phyloP scores from a whole-genome alignment of 2,797 vertebrate genomes.

The Strix occidentalis region DNA sequence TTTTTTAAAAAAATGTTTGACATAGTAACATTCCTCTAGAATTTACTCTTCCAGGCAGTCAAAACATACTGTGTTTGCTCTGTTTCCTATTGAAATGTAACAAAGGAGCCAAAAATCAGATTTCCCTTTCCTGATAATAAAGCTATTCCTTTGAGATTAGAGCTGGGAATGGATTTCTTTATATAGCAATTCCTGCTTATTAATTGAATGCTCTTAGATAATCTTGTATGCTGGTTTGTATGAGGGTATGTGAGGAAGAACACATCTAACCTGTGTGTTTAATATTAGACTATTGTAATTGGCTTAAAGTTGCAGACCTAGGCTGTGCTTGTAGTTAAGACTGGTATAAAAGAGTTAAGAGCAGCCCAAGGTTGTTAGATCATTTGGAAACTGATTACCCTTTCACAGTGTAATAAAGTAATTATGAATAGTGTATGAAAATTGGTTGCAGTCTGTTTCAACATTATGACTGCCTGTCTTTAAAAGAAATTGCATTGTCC shows the following conservation, averaged over 20 bases:
- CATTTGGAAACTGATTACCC: constrained; percentile 65
- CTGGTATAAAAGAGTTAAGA: constrained; percentile 76
- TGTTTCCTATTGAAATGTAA: constrained; percentile 58
- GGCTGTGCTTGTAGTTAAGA: constrained; percentile 58
- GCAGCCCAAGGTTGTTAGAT: constrained; percentile 83
- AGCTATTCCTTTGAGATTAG: constrained; percentile 68
- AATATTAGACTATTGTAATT: background rate
- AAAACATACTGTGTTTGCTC: constrained; percentile 50
- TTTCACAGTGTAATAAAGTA: constrained; percentile 48
- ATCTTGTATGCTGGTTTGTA: constrained; percentile 72
- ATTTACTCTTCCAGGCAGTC: constrained; percentile 30
- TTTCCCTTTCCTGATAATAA: constrained; percentile 73
- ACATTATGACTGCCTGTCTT: constrained; percentile 18
- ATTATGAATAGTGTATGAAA: constrained; percentile 33
- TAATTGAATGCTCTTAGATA: constrained; percentile 81
- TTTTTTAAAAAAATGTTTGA: background rate
- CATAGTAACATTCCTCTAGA: constrained; percentile 32
- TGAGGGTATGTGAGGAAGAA: constrained; percentile 76
- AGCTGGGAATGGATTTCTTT: constrained; percentile 21
- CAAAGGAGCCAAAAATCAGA: constrained; percentile 70
- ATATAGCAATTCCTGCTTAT: constrained; percentile 64
- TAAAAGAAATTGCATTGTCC: constrained; percentile 5
- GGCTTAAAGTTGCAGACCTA: constrained; percentile 43
- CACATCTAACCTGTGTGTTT: constrained; percentile 13
- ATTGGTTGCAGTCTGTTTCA: constrained; percentile 41